These are phyloP conservation scores for Tichodroma muraria DNA, from an alignment of 2,113 vertebrate genomes.

Conservation along the genomic window DNA sequence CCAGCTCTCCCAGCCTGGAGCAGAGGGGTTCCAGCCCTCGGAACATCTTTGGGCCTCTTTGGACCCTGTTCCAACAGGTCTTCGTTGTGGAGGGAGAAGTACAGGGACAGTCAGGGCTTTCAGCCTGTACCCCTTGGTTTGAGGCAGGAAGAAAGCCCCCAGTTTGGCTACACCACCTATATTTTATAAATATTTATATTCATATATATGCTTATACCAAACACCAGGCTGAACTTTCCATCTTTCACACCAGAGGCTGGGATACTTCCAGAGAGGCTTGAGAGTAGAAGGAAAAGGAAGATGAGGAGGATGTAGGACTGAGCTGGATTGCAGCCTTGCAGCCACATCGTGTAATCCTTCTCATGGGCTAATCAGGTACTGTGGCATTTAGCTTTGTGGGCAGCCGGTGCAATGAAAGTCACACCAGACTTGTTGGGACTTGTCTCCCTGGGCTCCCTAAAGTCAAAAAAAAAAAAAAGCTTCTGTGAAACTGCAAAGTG, in stretches of 20 bases:
- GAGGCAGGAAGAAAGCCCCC: neutral
- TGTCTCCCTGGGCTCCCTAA: neutral
- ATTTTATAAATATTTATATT: neutral
- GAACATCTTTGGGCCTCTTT: neutral
- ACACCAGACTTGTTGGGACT: neutral
- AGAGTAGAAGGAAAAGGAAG: neutral
- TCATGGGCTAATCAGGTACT: neutral
- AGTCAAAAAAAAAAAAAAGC: neutral
- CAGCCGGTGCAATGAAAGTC: neutral
- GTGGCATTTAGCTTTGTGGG: neutral
- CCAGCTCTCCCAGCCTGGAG: neutral
- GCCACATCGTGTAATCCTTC: neutral
- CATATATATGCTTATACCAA: neutral
- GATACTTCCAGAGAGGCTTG: neutral
- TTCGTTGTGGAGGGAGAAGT: neutral
- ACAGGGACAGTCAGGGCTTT: neutral
- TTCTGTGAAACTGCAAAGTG: neutral
- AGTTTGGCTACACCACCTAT: too few relatives aligned
- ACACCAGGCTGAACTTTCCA: neutral
- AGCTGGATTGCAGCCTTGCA: neutral
- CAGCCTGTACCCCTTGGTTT: neutral
- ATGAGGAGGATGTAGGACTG: neutral
- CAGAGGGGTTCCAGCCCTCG: rapidly evolving
- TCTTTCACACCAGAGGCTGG: neutral
- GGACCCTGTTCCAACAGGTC: neutral